A percentile compares a stretch with the other conserved stretches of the same genome.
Evolutionary conservation across 2,888 invertebrate genomes (phyloP).

Genomic region (Taphrorychus bicolor): DNA sequence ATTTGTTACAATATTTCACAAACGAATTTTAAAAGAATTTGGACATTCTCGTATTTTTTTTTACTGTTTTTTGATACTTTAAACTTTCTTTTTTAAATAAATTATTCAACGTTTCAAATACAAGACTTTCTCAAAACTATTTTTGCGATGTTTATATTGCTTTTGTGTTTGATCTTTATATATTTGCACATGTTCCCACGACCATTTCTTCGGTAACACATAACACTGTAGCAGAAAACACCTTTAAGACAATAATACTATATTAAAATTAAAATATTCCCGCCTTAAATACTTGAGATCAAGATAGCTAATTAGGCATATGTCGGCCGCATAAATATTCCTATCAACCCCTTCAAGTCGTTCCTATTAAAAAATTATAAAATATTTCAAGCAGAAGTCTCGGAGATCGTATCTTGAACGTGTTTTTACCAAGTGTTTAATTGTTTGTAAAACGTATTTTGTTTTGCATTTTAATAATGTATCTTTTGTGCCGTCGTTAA

Average conservation of each 20-base stretch:
- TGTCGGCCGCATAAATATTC: constrained; percentile 24
- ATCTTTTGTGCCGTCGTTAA: constrained; percentile 26
- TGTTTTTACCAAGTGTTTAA: constrained; percentile 40
- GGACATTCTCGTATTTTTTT: no score
- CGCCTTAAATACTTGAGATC: constrained; percentile 19
- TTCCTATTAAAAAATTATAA: constrained; percentile 33
- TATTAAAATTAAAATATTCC: constrained; percentile 9
- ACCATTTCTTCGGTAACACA: no score
- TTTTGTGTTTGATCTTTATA: no score
- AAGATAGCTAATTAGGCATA: constrained; percentile 31
- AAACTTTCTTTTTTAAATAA: no score
- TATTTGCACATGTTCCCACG: neutral
- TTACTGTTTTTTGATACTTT: no score
- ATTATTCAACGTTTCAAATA: no score
- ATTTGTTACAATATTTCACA: no score
- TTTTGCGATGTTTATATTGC: no score
- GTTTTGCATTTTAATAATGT: constrained; percentile 35
- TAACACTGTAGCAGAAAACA: no score
- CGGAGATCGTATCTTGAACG: constrained; percentile 17
- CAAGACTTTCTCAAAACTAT: no score
- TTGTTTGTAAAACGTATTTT: constrained; percentile 38
- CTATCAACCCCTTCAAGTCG: constrained; percentile 24
- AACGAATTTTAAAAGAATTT: no score
- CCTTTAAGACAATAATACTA: neutral
- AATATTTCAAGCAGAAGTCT: constrained; percentile 30